Evolutionary conservation across 2,888 invertebrate genomes (phyloP), one percentile per base, ranked within the genome.

Genomic region (Lobophora halterata): DNA sequence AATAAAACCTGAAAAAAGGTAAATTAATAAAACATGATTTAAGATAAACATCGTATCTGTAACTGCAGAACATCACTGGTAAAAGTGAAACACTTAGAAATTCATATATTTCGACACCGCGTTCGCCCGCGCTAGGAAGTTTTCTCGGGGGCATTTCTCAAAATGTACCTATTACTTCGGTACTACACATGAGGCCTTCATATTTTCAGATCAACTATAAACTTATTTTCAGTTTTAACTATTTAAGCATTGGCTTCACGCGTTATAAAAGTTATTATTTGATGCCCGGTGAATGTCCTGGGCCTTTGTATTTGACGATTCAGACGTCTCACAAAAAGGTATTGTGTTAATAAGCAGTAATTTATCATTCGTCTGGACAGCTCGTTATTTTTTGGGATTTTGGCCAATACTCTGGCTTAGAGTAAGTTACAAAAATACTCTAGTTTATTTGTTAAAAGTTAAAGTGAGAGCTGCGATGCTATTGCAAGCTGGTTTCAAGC

Each of bases 181-280:
- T 66, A 55, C 55, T 69, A 69, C 65, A 70, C 61, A 62, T 66
- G 61, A 67, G 65, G 65, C 69, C 61, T 66, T 64, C 71, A 68
- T 71, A 75, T 71, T 72, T 74, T 71, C 71, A 71, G 77, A 76
- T 80, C 76, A 77, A 65, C 70, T 73, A 72, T 78, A 76, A 78
- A 75, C 67, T 71, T 69, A 70, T 74, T 75, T 67, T 68, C 70
- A 75, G 74, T 74, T 76, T 69, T 55, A 65, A 64, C 71, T 68
- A 73, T 78, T 76, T 69, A 60, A 69, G 68, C 65, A 64, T 62
- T 61, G 55, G 65, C 58, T 71, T 68, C 68, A 63, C 62, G 58
- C 62, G 65, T 71, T 69, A 71, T 71, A 76, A 74, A 76, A 71
- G 65, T 72, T 76, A 76, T 72, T 73, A 73, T 32, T 58, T 67